Conservation (phyloP, 64 coral and sea anemone species). For the Stichodactyla helianthus region DNA sequence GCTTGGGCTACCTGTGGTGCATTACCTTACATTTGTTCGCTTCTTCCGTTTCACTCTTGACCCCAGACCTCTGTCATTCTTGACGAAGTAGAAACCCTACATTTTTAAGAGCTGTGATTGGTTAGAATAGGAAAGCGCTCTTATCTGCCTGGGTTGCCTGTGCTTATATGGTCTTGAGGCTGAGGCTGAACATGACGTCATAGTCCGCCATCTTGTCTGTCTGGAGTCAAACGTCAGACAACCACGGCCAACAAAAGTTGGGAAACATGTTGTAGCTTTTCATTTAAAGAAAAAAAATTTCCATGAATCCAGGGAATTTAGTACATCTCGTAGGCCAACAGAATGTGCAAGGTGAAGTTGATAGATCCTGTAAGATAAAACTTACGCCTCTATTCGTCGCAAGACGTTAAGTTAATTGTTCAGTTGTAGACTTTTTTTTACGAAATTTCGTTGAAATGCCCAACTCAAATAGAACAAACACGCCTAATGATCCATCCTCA, state of each 20-base stretch:
- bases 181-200: slow-evolving; percentile 31
- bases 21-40: too few relatives aligned
- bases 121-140: too few relatives aligned
- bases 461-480: slow-evolving; percentile 25
- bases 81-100: too few relatives aligned
- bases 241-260: background rate
- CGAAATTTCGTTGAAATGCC: slow-evolving; percentile 27
- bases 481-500: slow-evolving; percentile 56
- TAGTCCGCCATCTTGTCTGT: slow-evolving; percentile 19
- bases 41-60: too few relatives aligned
- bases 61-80: too few relatives aligned
- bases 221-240: background rate
- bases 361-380: slow-evolving; percentile 43
- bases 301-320: slow-evolving; percentile 37
- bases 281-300: background rate
- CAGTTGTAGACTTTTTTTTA: background rate
- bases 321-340: slow-evolving; percentile 14
- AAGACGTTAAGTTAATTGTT: background rate
- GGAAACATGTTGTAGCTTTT: background rate
- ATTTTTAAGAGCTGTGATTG: too few relatives aligned
- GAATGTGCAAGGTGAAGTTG: slow-evolving; percentile 49
- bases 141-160: too few relatives aligned
- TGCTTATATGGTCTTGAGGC: background rate
- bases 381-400: background rate
- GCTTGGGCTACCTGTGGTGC: too few relatives aligned